Percentiles rank a stretch among this genome's conserved stretches.
Conservation (phyloP, 2,888 invertebrate genomes). For the Drosophila dives region DNA sequence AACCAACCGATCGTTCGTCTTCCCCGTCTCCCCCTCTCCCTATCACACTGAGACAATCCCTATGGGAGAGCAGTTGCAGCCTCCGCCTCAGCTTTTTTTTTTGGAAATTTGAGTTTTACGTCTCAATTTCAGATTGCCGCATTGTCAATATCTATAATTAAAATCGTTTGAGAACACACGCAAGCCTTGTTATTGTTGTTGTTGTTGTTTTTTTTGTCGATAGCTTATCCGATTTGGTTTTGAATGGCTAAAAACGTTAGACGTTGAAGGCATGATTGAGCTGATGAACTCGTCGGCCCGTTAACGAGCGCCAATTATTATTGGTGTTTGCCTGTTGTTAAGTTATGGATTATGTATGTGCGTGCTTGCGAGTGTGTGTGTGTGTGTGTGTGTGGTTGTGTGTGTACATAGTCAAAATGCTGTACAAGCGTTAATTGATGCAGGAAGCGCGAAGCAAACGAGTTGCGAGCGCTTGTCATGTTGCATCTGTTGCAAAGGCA, state of each 20-base stretch:
- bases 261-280: conserved; percentile 72
- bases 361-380: conserved; percentile 2
- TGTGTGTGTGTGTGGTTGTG: conserved; percentile 2
- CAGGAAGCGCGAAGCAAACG: conserved; percentile 73
- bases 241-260: conserved; percentile 53
- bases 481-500: conserved; percentile 62
- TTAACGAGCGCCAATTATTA: conserved; percentile 66
- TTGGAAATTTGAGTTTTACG: conserved; percentile 49
- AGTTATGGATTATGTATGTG: conserved; percentile 59
- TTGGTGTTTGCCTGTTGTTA: conserved; percentile 48
- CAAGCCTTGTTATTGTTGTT: conserved; percentile 45
- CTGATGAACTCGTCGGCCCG: conserved; percentile 51
- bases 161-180: conserved; percentile 75
- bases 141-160: conserved; percentile 75
- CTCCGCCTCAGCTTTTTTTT: conserved; percentile 14
- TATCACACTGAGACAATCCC: conserved; percentile 45
- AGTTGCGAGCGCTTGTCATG: conserved; percentile 65
- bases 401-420: conserved; percentile 30
- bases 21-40: conserved; percentile 1
- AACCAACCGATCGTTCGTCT: conserved; percentile 36
- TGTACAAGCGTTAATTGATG: conserved; percentile 70
- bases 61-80: conserved; percentile 39
- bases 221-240: conserved; percentile 61
- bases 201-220: conserved; percentile 25
- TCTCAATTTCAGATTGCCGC: conserved; percentile 68